Evolutionary conservation across 2,113 vertebrate genomes (phyloP).

Genomic region (Triplophysa siluroides): DNA sequence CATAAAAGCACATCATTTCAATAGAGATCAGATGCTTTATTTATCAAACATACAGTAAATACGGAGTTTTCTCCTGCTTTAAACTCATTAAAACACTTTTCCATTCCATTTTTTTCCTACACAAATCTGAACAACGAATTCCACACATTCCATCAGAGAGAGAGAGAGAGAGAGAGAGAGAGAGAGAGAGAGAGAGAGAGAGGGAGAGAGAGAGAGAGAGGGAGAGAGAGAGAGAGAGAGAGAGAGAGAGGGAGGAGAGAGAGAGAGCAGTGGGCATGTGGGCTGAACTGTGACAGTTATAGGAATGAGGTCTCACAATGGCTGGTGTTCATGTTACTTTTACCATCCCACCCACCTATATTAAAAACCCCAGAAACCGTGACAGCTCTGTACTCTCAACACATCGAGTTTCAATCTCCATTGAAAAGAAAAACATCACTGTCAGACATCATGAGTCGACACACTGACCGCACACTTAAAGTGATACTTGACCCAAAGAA

Average conservation of each 20-base stretch:
- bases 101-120: background rate
- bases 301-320: slow-evolving; percentile 13
- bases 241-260: slow-evolving; percentile 12
- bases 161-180: slow-evolving; percentile 48
- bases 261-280: background rate
- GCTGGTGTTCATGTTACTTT: slow-evolving; percentile 3
- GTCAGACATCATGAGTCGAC: background rate
- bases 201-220: too few species aligned
- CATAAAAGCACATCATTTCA: background rate
- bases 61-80: background rate
- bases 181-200: slow-evolving; percentile 8
- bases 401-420: background rate
- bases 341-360: slow-evolving; percentile 3
- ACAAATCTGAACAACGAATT: slow-evolving; percentile 70
- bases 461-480: too few species aligned
- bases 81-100: background rate
- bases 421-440: background rate
- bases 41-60: background rate
- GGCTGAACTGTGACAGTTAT: background rate
- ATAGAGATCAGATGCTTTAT: background rate
- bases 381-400: background rate
- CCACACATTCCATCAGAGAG: slow-evolving; percentile 73
- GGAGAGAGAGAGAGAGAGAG: background rate
- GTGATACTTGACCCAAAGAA: too few species aligned
- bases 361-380: slow-evolving; percentile 1